Base-by-base conservation (phyloP, 2,113 vertebrate genomes). In the Myiopsitta monachus region DNA sequence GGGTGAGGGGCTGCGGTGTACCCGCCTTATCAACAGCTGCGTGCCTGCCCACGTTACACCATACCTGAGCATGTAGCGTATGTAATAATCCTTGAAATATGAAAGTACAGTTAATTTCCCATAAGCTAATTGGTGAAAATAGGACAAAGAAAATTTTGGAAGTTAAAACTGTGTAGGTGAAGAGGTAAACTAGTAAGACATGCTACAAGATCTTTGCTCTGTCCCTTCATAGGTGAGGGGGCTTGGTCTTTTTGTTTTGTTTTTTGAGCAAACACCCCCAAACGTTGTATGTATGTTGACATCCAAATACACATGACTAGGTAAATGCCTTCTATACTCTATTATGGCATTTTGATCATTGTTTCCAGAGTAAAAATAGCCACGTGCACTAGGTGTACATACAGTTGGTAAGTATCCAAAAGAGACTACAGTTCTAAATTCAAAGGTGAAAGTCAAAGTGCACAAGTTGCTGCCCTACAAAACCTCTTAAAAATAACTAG, bases 371-470 rank as follows among this genome's bases (percentile, higher is more conserved):
- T 43, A 73, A 76, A 64, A 61, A 23, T 21, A 36, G 41, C 46
- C 39, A 9, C 7, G 2, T 52, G 26, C 14, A 1, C 30, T 90
- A 64, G 43, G 30, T 18, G 22, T 77, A 9, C 17, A 2, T 61
- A 6, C 18, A 24, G 18, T 66, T 89, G 74, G 47, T 84, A 59
- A 39, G 39, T 64, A 54, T 75, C 64, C 52, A 90, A 24, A 83
- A 3, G n/a, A 47, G n/a, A 33, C 21, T 78, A 39, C 26, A 44
- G 38, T 44, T 63, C 79, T 44, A 21, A 86, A 93, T 81, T 88
- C 86, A 86, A 28, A 93, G 90, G 62, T 95, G 66, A 81, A 84
- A 89, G 43, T 28, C 64, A 72, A 93, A 83, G 76, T 83, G 47
- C 86, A 75, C 33, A 5, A 88, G 73, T 55, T 36, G 15, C 64